These are phyloP conservation scores for Campopleginae sp. DNA, from an alignment of 2,888 invertebrate genomes.

Conservation along the genomic window DNA sequence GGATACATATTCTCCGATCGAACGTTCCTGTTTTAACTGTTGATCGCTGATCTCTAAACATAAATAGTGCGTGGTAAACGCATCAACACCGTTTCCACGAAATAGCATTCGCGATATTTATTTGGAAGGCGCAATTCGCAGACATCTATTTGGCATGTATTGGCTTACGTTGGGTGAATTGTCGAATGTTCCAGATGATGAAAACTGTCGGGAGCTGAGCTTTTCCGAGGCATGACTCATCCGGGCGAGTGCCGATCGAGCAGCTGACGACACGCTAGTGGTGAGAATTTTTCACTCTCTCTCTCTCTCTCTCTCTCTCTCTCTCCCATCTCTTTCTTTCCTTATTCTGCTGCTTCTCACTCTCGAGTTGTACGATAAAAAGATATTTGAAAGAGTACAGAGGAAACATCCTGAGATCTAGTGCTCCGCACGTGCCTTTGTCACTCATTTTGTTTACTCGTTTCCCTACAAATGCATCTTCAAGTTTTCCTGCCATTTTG, in stretches of 20 bases:
- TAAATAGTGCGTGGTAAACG: neutral
- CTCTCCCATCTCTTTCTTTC: constrained; percentile 22
- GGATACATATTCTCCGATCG: neutral
- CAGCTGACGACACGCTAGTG: constrained; percentile 72
- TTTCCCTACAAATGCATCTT: neutral
- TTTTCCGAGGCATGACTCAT: constrained; percentile 70
- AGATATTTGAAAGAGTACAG: neutral
- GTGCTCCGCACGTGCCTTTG: neutral
- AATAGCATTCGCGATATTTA: neutral
- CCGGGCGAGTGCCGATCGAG: constrained; percentile 67
- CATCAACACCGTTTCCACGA: neutral
- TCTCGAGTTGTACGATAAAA: neutral
- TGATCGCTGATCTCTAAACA: neutral
- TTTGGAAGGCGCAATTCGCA: neutral
- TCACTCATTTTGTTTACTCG: neutral
- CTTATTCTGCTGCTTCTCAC: constrained; percentile 12
- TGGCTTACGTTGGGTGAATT: neutral
- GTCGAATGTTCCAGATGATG: constrained; percentile 25
- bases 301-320: neutral
- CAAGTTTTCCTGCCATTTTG: neutral
- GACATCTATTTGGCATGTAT: neutral
- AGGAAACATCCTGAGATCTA: neutral
- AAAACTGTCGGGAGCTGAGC: constrained; percentile 64
- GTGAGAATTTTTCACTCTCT: constrained; percentile 63
- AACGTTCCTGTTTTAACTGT: neutral